A percentile compares a stretch with the other conserved stretches of the same genome.
Evolutionary conservation across 2,797 vertebrate species (phyloP).

Genomic region (Pseudochromis fuscus): DNA sequence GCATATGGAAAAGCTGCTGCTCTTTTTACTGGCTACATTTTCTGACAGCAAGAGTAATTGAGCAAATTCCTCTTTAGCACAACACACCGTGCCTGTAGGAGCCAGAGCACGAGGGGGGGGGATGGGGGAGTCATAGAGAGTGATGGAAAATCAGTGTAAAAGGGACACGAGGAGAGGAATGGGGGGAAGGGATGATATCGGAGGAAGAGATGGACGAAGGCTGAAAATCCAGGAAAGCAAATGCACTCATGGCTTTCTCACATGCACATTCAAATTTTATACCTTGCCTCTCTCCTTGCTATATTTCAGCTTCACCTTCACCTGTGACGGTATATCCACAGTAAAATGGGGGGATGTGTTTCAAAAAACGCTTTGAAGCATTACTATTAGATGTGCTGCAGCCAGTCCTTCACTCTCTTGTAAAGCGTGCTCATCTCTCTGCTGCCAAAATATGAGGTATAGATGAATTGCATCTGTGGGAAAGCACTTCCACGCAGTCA

Average conservation of each 20-base stretch:
- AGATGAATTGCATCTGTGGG: constrained; percentile 1
- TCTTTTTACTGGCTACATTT: constrained; percentile 48
- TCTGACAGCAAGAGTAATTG: constrained; percentile 70
- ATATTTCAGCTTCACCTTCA: constrained; percentile 48
- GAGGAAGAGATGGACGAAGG: constrained; percentile 44
- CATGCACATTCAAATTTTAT: constrained; percentile 63
- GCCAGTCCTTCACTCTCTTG: background rate
- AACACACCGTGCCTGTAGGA: constrained; percentile 28
- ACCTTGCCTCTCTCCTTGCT: constrained; percentile 21
- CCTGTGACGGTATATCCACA: constrained; percentile 19
- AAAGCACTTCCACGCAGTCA: background rate
- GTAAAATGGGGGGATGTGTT: too few relatives aligned
- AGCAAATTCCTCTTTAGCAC: constrained; percentile 59
- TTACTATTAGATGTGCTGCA: background rate
- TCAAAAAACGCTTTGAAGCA: background rate
- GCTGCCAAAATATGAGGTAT: background rate
- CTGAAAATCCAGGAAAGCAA: constrained; percentile 24
- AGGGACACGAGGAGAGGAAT: constrained; percentile 22
- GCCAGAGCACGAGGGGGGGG: constrained; percentile 8
- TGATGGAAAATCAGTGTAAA: constrained; percentile 61
- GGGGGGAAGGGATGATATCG: constrained; percentile 22
- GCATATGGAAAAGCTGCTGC: constrained; percentile 6
- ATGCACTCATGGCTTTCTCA: constrained; percentile 47
- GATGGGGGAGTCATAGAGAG: constrained; percentile 29
- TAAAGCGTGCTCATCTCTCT: background rate